phyloP scores from a whole-genome alignment of 2,113 vertebrate species.

The Hystrix brachyura region DNA sequence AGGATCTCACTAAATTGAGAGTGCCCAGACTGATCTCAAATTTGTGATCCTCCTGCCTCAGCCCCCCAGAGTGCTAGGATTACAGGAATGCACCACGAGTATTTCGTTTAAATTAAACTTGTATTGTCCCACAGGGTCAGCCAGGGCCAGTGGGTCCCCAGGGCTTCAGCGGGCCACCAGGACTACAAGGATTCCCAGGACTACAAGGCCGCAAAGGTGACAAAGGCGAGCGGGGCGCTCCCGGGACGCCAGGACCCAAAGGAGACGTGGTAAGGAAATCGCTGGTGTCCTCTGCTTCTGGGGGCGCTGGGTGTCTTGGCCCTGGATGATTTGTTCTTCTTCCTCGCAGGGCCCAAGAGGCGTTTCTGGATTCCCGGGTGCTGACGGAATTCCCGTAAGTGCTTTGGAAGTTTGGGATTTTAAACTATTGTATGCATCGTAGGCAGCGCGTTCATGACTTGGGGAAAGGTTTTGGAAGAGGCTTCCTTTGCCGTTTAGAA shows the following conservation, averaged over 20 bases:
- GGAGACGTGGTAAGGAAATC: conserved; percentile 91
- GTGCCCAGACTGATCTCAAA: background rate
- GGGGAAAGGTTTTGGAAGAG: background rate
- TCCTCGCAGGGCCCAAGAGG: conserved; percentile 93
- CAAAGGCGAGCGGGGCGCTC: conserved; percentile 92
- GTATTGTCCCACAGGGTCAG: conserved; percentile 89
- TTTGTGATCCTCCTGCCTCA: background rate
- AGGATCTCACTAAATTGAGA: background rate
- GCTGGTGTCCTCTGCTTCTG: background rate
- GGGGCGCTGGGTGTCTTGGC: background rate
- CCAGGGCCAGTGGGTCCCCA: conserved; percentile 93
- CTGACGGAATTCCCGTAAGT: conserved; percentile 96
- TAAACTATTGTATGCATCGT: background rate
- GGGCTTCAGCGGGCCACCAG: conserved; percentile 92
- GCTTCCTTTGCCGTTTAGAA: background rate
- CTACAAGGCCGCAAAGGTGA: conserved; percentile 94
- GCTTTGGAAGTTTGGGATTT: background rate
- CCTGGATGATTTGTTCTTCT: conserved; percentile 53
- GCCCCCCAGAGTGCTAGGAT: background rate
- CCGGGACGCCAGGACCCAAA: conserved; percentile 92
- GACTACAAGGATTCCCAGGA: conserved; percentile 92
- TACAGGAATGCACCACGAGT: background rate
- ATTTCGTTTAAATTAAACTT: background rate
- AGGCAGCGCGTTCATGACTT: background rate
- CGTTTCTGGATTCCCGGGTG: conserved; percentile 95